These are phyloP conservation scores for Scaptomyza montana DNA, from an alignment of 1,140 invertebrate genomes.

Conservation along the genomic window DNA sequence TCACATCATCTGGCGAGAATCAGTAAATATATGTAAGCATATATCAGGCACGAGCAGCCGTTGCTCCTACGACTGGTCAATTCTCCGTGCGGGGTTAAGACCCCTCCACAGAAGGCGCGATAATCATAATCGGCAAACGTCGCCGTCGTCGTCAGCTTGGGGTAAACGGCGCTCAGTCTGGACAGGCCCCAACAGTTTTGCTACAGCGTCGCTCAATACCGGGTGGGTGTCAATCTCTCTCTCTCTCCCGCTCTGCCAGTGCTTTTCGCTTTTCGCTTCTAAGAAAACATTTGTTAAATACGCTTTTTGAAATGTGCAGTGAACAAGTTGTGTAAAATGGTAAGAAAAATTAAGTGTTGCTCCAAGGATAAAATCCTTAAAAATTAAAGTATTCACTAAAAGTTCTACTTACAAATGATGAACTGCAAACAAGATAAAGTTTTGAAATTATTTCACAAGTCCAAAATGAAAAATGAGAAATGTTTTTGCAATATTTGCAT, in stretches of 20 bases:
- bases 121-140: conserved; percentile 66
- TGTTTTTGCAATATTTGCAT: neutral
- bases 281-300: neutral
- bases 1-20: conserved; percentile 24
- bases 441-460: neutral
- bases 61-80: conserved; percentile 48
- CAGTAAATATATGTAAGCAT: conserved; percentile 6
- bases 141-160: conserved; percentile 13
- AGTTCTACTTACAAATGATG: too few relatives aligned
- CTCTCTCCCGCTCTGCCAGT: neutral
- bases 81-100: conserved; percentile 72
- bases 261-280: neutral
- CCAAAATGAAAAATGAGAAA: neutral
- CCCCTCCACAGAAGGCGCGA: conserved; percentile 67
- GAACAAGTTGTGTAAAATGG: neutral
- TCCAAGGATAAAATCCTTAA: too few relatives aligned
- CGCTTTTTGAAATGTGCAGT: conserved; percentile 9
- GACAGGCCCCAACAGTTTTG: conserved; percentile 7
- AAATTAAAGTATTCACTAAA: too few relatives aligned
- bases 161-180: conserved; percentile 1
- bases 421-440: neutral
- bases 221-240: conserved; percentile 15
- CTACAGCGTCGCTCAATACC: conserved; percentile 2
- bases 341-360: neutral
- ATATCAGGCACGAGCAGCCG: conserved; percentile 30